phyloP scores from a whole-genome alignment of 2,797 vertebrate species.

The Artibeus jamaicensis region DNA sequence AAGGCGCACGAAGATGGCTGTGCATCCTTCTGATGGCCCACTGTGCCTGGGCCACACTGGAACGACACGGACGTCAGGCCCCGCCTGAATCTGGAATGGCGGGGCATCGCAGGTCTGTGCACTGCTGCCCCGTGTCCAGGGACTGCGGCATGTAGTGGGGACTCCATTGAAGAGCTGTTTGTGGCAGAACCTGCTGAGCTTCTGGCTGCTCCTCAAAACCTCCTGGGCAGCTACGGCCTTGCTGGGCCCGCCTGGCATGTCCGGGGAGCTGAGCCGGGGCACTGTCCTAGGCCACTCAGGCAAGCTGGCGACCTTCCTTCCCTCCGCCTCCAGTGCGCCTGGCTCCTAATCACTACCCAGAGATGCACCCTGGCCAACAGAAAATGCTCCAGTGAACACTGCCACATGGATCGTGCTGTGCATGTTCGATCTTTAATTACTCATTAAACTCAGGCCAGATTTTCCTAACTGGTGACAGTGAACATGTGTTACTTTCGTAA shows the following conservation, averaged over 20 bases:
- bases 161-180: neutral
- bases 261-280: neutral
- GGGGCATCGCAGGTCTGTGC: neutral
- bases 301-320: neutral
- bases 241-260: neutral
- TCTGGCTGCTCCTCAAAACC: neutral
- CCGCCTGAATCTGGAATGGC: neutral
- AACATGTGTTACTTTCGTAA: neutral
- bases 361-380: neutral
- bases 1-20: neutral
- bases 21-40: neutral
- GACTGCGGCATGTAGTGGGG: neutral
- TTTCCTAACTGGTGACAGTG: neutral
- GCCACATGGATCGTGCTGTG: neutral
- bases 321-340: neutral
- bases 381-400: neutral
- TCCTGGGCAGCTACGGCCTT: neutral
- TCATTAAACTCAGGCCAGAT: slow-evolving; percentile 33
- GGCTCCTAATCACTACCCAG: neutral
- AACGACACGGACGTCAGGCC: no score
- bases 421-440: neutral
- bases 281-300: neutral
- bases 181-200: neutral
- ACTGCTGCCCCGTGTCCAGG: fast-evolving
- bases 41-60: neutral